Percentiles rank a stretch among this genome's conserved stretches.
phyloP scores from a whole-genome alignment of 2,797 vertebrate genomes.

The Harpagifer antarcticus region DNA sequence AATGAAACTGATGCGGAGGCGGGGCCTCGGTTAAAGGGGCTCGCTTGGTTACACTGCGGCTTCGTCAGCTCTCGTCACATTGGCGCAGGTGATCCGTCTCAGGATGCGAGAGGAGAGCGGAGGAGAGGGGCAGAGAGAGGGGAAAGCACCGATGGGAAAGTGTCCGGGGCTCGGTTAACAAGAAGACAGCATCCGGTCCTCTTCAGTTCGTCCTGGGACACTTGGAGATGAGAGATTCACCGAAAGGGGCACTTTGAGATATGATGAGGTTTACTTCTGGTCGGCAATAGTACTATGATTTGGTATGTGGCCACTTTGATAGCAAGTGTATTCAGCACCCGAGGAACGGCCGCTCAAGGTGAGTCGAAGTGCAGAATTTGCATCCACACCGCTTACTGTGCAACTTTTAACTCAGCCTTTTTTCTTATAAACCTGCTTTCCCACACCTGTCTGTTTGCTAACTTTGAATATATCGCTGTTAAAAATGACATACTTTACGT shows the following conservation, averaged over 20 bases:
- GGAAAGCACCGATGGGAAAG: slow-evolving; percentile 83
- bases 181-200: slow-evolving; percentile 78
- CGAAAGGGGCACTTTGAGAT: slow-evolving; percentile 88
- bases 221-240: slow-evolving; percentile 77
- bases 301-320: slow-evolving; percentile 99
- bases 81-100: slow-evolving; percentile 89
- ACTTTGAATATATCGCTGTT: slow-evolving; percentile 45
- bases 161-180: slow-evolving; percentile 85
- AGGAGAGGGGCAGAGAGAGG: slow-evolving; percentile 80
- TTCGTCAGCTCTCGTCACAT: slow-evolving; percentile 82
- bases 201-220: slow-evolving; percentile 75
- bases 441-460: neutral
- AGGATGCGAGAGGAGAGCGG: slow-evolving; percentile 79
- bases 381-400: slow-evolving; percentile 16
- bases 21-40: slow-evolving; percentile 68
- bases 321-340: slow-evolving; percentile 97
- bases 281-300: slow-evolving; percentile 96
- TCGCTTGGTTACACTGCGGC: slow-evolving; percentile 86
- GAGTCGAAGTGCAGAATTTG: slow-evolving; percentile 90
- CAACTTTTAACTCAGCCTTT: slow-evolving; percentile 47
- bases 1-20: slow-evolving; percentile 74
- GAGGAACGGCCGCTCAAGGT: slow-evolving; percentile 98
- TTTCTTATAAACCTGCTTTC: accelerated
- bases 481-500: slow-evolving; percentile 47
- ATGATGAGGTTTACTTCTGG: slow-evolving; percentile 93